Percentiles rank a stretch among this genome's conserved stretches.
Conservation (phyloP, 37 sponge, comb jelly and placozoan species). For the Chondrosia reniformis region DNA sequence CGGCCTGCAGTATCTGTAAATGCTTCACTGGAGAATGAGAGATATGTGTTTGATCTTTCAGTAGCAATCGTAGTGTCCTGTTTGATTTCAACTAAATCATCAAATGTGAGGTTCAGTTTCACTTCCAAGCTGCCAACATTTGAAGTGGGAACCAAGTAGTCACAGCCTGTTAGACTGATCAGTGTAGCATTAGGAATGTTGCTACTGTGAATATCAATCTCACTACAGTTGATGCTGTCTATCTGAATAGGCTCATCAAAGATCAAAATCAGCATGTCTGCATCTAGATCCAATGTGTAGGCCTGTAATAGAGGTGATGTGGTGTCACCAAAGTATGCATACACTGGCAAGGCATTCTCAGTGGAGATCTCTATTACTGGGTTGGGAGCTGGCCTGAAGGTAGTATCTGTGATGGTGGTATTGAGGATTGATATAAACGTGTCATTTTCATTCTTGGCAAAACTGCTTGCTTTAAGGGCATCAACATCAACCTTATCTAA, state of each 20-base stretch:
- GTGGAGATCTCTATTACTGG: constrained; percentile 37
- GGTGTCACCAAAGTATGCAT: constrained; percentile 43
- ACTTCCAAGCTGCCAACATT: constrained; percentile 38
- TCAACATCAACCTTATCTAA: constrained; percentile 50
- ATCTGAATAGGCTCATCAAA: constrained; percentile 81
- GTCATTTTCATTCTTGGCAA: constrained; percentile 65
- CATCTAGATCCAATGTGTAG: constrained; percentile 76
- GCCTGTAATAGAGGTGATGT: constrained; percentile 44
- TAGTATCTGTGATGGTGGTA: constrained; percentile 72
- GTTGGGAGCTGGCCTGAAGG: constrained; percentile 46
- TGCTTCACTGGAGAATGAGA: constrained; percentile 49
- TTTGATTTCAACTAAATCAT: constrained; percentile 62
- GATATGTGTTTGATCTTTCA: constrained; percentile 26
- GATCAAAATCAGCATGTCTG: constrained; percentile 61
- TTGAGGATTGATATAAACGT: constrained; percentile 63
- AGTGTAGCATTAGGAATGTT: background rate
- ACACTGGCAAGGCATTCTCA: constrained; percentile 33
- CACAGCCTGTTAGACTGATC: constrained; percentile 65
- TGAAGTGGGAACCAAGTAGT: background rate
- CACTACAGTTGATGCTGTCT: constrained; percentile 41
- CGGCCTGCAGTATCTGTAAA: constrained; percentile 54
- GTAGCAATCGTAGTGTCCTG: constrained; percentile 56
- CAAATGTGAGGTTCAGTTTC: constrained; percentile 44
- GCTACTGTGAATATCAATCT: constrained; percentile 48
- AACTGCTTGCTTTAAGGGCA: constrained; percentile 66